Conservation (phyloP, 2,888 invertebrate genomes). For the Caenorhabditis doughertyi region DNA sequence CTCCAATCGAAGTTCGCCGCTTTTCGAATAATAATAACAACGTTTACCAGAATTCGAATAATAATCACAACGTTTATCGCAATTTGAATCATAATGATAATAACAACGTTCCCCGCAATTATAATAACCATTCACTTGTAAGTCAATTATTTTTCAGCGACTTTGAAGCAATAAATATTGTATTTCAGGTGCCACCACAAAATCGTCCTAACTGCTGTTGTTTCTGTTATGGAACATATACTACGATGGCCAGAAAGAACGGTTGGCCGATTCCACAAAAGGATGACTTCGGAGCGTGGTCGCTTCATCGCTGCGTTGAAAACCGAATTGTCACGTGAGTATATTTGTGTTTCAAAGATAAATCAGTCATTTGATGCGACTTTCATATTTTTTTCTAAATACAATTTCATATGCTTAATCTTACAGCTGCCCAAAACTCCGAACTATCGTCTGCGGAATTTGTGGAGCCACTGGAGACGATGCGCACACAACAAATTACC, state of each 20-base stretch:
- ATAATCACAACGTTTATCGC: no score
- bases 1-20: no score
- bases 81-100: no score
- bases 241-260: neutral
- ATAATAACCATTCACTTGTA: no score
- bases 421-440: neutral
- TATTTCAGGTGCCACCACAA: neutral
- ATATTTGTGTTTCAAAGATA: neutral
- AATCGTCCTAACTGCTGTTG: constrained; percentile 17
- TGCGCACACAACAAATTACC: constrained; percentile 13
- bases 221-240: constrained; percentile 19
- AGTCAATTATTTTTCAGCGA: no score
- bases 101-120: no score
- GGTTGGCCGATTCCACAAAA: neutral
- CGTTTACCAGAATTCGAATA: no score
- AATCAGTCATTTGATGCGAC: no score
- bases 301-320: neutral
- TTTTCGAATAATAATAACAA: no score
- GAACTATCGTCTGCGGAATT: neutral
- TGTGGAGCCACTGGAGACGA: constrained; percentile 39
- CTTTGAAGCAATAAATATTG: no score
- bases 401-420: neutral
- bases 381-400: no score
- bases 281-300: constrained; percentile 23
- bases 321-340: constrained; percentile 6